Conservation (phyloP, 2,113 vertebrate genomes). For the Perccottus glenii region DNA sequence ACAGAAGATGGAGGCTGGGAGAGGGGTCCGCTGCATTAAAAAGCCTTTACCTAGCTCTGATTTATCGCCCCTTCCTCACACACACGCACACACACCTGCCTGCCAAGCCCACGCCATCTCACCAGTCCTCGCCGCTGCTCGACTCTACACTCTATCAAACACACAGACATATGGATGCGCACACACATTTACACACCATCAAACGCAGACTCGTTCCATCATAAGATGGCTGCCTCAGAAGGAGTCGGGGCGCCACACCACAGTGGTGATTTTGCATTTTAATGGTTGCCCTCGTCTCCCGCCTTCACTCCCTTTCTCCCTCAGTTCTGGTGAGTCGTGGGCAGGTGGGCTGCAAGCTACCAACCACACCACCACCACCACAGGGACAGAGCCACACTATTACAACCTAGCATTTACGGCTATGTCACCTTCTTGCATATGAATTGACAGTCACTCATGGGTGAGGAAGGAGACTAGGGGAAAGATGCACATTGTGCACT, state of each 20-base stretch:
- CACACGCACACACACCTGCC: constrained; percentile 36
- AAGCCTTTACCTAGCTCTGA: constrained; percentile 85
- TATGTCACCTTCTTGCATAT: constrained; percentile 70
- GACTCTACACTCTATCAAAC: constrained; percentile 76
- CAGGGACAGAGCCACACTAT: constrained; percentile 72
- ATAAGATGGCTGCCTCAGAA: constrained; percentile 75
- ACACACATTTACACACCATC: constrained; percentile 73
- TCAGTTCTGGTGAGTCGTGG: constrained; percentile 55
- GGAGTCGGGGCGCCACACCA: constrained; percentile 53
- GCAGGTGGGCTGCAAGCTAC: constrained; percentile 48
- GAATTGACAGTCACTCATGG: constrained; percentile 57
- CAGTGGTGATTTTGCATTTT: constrained; percentile 80
- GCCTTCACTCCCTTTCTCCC: constrained; percentile 19
- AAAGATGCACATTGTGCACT: constrained; percentile 20
- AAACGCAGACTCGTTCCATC: constrained; percentile 67
- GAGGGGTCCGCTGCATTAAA: constrained; percentile 83
- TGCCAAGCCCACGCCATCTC: constrained; percentile 67
- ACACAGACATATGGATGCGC: constrained; percentile 47
- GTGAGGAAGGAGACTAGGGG: constrained; percentile 19
- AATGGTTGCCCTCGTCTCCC: constrained; percentile 60
- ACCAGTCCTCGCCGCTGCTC: constrained; percentile 53
- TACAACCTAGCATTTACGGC: constrained; percentile 67
- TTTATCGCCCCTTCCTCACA: constrained; percentile 79
- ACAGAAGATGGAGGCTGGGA: constrained; percentile 84
- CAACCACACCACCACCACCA: constrained; percentile 56